A percentile compares a stretch with the other conserved stretches of the same genome.
Conservation (phyloP, 2,888 invertebrate genomes). For the Drosophila colorata region DNA sequence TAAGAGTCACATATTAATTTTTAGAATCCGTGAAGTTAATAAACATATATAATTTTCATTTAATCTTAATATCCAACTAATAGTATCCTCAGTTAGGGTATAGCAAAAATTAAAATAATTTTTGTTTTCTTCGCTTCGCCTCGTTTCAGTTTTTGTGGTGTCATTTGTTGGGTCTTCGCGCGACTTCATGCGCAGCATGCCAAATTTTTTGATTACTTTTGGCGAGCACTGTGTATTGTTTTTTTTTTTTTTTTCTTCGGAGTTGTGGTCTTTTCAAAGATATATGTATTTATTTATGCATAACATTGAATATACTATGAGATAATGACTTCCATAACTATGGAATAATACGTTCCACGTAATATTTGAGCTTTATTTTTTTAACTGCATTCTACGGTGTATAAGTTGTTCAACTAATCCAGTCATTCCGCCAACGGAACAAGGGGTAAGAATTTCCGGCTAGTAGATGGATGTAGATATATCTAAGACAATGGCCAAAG, state of each 20-base stretch:
- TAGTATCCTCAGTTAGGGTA: constrained; percentile 25
- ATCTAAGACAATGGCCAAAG: too few species aligned
- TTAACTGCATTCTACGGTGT: too few species aligned
- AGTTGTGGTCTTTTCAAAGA: constrained; percentile 16
- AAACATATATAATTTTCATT: background rate
- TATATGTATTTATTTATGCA: background rate
- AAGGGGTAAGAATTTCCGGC: background rate
- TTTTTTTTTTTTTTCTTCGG: too few species aligned
- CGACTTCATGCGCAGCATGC: constrained; percentile 68
- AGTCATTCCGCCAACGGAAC: too few species aligned
- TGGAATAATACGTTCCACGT: background rate
- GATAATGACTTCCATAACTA: background rate
- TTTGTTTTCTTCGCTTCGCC: constrained; percentile 43
- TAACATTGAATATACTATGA: background rate
- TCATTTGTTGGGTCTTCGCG: constrained; percentile 62
- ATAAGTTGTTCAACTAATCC: too few species aligned
- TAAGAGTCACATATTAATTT: too few species aligned
- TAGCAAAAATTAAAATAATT: constrained; percentile 61
- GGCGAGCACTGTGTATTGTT: constrained; percentile 1
- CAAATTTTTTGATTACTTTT: constrained; percentile 49
- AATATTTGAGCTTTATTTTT: too few species aligned
- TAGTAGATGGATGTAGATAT: too few species aligned
- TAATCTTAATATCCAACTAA: background rate
- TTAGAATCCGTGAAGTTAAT: too few species aligned
- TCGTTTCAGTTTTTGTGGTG: constrained; percentile 59